Percentiles rank a stretch among this genome's conserved stretches.
phyloP scores from a whole-genome alignment of 1,140 invertebrate genomes.

The Drosophila ficusphila region DNA sequence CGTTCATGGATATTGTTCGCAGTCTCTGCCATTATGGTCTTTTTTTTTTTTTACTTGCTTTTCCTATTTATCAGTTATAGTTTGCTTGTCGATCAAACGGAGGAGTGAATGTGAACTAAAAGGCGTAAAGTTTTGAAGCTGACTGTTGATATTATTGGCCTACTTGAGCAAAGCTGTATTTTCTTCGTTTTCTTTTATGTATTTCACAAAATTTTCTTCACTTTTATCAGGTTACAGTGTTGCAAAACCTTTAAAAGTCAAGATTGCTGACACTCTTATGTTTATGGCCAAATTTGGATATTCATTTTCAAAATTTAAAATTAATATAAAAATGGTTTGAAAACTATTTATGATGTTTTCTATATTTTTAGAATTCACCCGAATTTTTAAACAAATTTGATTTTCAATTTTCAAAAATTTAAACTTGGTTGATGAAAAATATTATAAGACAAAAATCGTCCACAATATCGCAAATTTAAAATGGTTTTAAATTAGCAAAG shows the following conservation, averaged over 20 bases:
- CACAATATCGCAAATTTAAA: no score
- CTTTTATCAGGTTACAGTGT: slow-evolving; percentile 50
- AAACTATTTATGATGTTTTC: no score
- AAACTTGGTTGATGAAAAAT: no score
- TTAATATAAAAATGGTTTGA: no score
- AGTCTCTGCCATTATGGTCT: slow-evolving; percentile 57
- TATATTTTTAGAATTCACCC: no score
- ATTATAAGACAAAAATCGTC: no score
- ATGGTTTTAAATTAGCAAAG: no score
- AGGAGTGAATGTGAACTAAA: slow-evolving; percentile 59
- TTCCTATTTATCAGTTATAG: slow-evolving; percentile 15
- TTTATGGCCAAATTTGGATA: not conserved
- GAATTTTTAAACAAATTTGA: no score
- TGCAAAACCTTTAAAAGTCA: not conserved
- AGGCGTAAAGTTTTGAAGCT: slow-evolving; percentile 6
- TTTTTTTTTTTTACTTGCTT: slow-evolving; percentile 34
- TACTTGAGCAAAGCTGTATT: slow-evolving; percentile 13
- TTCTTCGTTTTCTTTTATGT: slow-evolving; percentile 36
- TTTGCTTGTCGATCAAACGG: slow-evolving; percentile 60
- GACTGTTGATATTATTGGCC: slow-evolving; percentile 46
- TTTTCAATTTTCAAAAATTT: no score
- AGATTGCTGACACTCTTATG: not conserved
- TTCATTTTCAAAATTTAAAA: not conserved
- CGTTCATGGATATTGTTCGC: slow-evolving; percentile 50
- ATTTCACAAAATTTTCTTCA: slow-evolving; percentile 52